Evolutionary conservation across 2,888 invertebrate genomes (phyloP), one percentile per base, ranked within the genome.

Genomic region (Rhagophthalmus giganteus): DNA sequence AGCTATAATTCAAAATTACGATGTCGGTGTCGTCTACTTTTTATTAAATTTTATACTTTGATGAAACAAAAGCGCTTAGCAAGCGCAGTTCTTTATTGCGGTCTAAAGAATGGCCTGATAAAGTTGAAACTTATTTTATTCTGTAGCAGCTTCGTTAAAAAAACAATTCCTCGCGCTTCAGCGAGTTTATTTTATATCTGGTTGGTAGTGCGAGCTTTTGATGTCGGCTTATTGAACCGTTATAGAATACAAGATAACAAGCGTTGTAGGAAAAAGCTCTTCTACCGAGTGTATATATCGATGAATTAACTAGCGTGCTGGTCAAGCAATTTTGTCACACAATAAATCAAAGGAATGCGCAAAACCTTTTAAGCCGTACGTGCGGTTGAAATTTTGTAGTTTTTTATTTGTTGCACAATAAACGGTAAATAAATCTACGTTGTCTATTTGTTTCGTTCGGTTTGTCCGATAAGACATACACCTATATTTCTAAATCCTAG

Each of bases 11-110:
- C 40, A 52, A 52, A 52, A 52, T 49, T 49, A 49, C 41, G 30
- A 16, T 46, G 35, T 37, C 37, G 31, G 42, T 53, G 44, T 53
- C 47, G 33, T 39, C 41, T 48, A 38, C 39, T 53, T 47, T 53
- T 53, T 53, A 47, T 53, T 53, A 48, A 41, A 48, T 53, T 53
- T 53, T 48, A 48, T 34, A 48, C 48, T 53, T 48, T 52, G 40
- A 45, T 52, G 51, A 52, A 52, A 52, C 51, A 52, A 52, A n/a
- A 45, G 50, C 50, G 50, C 50, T 44, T 42, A 38, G 44, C 33
- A 28, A 38, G 44, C 37, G 14, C 44, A 38, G 44, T 44, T 50
- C 50, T 50, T 50, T 45, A 52, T 45, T 52, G 51, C 35, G 51
- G 40, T 16, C 30, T 40, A 15, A 46, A 44, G 46, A 52, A 52